phyloP scores from a whole-genome alignment of 2,113 vertebrate species.

The Papio anubis region DNA sequence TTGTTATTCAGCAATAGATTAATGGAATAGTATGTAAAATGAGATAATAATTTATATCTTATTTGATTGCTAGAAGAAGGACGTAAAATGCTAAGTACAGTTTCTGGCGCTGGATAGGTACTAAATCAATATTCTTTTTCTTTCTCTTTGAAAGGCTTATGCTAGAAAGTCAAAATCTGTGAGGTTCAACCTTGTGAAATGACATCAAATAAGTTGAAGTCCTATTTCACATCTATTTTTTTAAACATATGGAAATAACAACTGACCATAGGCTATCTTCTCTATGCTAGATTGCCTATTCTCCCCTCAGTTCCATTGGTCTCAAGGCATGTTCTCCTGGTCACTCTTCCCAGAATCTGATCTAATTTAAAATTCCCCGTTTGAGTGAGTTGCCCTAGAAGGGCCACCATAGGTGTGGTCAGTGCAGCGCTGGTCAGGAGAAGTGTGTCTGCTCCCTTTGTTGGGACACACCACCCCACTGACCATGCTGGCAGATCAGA shows the following conservation, averaged over 20 bases:
- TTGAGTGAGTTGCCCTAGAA: not conserved
- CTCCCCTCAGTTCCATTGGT: too few relatives aligned
- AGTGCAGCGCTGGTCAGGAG: not conserved
- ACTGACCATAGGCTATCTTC: too few relatives aligned
- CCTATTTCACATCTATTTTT: not conserved
- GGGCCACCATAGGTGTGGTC: not conserved
- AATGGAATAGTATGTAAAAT: not conserved
- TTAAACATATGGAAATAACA: not conserved
- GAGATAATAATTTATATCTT: not conserved
- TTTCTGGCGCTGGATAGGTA: not conserved
- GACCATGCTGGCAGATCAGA: fast-evolving
- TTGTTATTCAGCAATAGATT: not conserved
- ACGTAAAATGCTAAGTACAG: not conserved
- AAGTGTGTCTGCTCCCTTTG: fast-evolving
- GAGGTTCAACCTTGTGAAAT: not conserved
- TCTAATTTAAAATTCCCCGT: not conserved
- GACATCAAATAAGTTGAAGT: not conserved
- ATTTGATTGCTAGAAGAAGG: not conserved
- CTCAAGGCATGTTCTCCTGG: not conserved
- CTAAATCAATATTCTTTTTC: not conserved
- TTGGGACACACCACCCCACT: not conserved
- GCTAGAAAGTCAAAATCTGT: not conserved
- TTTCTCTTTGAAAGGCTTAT: not conserved
- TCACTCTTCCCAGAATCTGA: not conserved
- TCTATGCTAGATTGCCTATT: too few relatives aligned